Evolutionary conservation across 2,113 vertebrate species (phyloP), one percentile per base, ranked within the genome.

Genomic region (Dicerorhinus sumatrensis): DNA sequence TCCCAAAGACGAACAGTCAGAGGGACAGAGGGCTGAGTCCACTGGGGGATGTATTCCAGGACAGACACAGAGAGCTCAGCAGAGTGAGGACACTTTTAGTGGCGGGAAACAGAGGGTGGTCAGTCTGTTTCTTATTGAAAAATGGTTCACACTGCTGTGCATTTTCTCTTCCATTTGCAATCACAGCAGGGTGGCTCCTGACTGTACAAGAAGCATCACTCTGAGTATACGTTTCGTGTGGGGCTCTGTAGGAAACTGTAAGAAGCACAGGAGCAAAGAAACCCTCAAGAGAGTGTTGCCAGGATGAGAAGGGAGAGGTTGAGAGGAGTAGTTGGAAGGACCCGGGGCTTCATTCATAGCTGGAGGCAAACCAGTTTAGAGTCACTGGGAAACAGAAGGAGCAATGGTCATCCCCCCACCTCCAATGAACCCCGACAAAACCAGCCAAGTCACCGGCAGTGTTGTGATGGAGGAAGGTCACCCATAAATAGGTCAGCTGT

Each of bases 11-110:
- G 69, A 70, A 62, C 39, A n/a, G 23, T 36, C 33, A 54, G 93
- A 58, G 54, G 39, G 70, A 25, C 17, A 0, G 51, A 76, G 76
- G 42, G 48, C 62, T 20, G 83, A 48, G 67, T 79, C 89, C 31
- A 33, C 42, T 4, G 0, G 33, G 60, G 51, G 60, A 1, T 1
- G 0, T 7, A 16, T 17, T 76, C 60, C 70, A 42, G 67, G 25
- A 70, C 76, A 77, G 60, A 70, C 6, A 12, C 58, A 63, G 91
- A 81, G 76, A 69, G 54, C 29, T 70, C 12, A 18, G 62, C 23
- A 8, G 51, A 82, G 42, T 6, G 0, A 63, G 70, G 62, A 63
- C 60, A 2, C 69, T 17, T 14, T 21, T 8, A 6, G 20, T 29
- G 73, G 16, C 91, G 51, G 27, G 51, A 39, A n/a, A 75, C 91